These are phyloP conservation scores for Hyppa rectilinea DNA, from an alignment of 2,888 invertebrate genomes.

Conservation along the genomic window DNA sequence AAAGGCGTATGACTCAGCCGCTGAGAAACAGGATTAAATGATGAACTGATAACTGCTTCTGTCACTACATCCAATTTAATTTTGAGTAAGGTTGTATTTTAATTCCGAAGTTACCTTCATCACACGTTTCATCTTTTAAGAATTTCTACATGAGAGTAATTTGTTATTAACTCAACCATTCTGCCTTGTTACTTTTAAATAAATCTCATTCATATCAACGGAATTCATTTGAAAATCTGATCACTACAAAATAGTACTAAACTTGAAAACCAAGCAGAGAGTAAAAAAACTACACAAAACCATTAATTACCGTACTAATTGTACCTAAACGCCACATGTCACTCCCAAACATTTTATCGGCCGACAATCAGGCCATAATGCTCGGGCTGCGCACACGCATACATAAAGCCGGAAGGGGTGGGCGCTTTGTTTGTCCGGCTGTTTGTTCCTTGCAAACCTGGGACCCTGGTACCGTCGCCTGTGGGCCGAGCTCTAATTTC, in stretches of 20 bases:
- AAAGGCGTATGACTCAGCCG: constrained; percentile 8
- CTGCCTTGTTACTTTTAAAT: not conserved
- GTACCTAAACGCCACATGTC: constrained; percentile 30
- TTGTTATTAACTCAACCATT: not conserved
- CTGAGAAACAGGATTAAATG: constrained; percentile 10
- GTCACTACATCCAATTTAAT: constrained; percentile 22
- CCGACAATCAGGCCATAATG: constrained; percentile 58
- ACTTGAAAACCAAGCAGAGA: not conserved
- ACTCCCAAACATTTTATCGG: constrained; percentile 46
- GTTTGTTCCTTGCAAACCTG: constrained; percentile 68
- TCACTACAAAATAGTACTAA: not conserved
- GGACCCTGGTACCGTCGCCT: constrained; percentile 19
- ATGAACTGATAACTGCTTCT: constrained; percentile 19
- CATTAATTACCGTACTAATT: constrained; percentile 54
- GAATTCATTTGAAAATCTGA: not conserved
- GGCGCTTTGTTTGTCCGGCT: constrained; percentile 65
- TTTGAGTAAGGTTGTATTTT: constrained; percentile 25
- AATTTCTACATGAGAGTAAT: not conserved
- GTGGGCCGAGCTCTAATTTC: constrained; percentile 59
- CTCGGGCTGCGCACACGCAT: constrained; percentile 51
- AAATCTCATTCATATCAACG: not conserved
- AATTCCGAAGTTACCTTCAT: not conserved
- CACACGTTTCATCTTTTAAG: not conserved
- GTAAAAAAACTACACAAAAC: constrained; percentile 2
- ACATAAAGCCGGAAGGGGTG: constrained; percentile 67